Percentiles rank a stretch among this genome's conserved stretches.
Conservation (phyloP, 1,140 invertebrate species). For the Pseudachorutes palmiensis region DNA sequence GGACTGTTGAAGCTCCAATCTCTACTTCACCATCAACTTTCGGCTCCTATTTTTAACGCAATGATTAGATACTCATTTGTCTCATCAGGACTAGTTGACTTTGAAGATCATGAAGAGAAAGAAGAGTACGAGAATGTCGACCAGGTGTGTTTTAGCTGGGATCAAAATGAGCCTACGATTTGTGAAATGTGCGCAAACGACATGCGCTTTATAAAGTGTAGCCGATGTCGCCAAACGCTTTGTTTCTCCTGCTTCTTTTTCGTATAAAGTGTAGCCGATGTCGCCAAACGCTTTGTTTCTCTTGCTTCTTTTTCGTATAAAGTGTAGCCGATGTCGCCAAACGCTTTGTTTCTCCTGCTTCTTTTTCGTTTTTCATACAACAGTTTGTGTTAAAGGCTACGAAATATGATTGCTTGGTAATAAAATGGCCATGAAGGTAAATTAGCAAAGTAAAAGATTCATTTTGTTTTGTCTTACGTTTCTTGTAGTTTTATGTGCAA, state of each 20-base stretch:
- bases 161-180: not conserved
- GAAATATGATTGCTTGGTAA: too few relatives aligned
- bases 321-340: conserved; percentile 16
- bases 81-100: conserved; percentile 5
- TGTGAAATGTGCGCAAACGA: conserved; percentile 1
- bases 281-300: too few relatives aligned
- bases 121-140: conserved; percentile 7
- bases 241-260: too few relatives aligned
- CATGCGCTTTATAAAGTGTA: conserved; percentile 6
- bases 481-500: too few relatives aligned
- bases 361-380: conserved; percentile 22
- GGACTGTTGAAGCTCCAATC: conserved; percentile 9
- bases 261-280: too few relatives aligned
- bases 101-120: not conserved
- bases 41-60: conserved; percentile 13
- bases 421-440: too few relatives aligned
- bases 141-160: conserved; percentile 16
- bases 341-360: conserved; percentile 21
- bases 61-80: conserved; percentile 20
- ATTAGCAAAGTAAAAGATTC: too few relatives aligned
- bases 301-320: too few relatives aligned
- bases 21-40: conserved; percentile 5
- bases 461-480: too few relatives aligned
- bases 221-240: too few relatives aligned
- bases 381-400: too few relatives aligned